These are phyloP conservation scores for Nebria salina DNA, from an alignment of 2,888 invertebrate genomes.

Conservation along the genomic window DNA sequence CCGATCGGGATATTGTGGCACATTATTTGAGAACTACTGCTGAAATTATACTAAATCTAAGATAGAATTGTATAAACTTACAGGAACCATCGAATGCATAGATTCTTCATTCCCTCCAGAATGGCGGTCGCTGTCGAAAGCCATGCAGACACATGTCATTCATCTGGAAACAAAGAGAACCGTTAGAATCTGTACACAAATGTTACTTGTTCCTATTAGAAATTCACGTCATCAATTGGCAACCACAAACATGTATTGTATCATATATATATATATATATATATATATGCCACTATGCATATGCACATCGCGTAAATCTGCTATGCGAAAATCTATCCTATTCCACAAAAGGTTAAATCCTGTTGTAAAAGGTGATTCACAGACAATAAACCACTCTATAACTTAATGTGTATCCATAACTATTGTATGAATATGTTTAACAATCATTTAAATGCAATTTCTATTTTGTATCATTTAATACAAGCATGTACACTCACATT, in stretches of 20 bases:
- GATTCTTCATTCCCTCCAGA: constrained; percentile 39
- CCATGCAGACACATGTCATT: constrained; percentile 25
- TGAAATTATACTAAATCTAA: too few relatives aligned
- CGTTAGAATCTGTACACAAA: not conserved
- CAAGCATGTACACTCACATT: not conserved
- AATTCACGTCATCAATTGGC: not conserved
- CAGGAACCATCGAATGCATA: constrained; percentile 49
- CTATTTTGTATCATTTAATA: not conserved
- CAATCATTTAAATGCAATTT: not conserved
- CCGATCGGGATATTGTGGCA: too few relatives aligned
- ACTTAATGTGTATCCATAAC: too few relatives aligned
- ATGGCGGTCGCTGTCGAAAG: constrained; percentile 36
- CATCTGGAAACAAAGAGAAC: constrained; percentile 24
- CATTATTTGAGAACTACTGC: too few relatives aligned
- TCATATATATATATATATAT: not conserved
- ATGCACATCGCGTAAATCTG: not conserved
- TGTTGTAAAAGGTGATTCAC: not conserved
- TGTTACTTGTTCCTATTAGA: not conserved
- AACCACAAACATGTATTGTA: not conserved
- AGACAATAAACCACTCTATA: not conserved
- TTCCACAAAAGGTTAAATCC: constrained; percentile 1
- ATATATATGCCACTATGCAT: not conserved
- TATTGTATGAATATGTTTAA: too few relatives aligned
- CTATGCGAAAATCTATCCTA: not conserved
- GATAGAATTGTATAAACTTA: constrained; percentile 40